phyloP scores from a whole-genome alignment of 2,113 vertebrate genomes.

The Tretioscincus oriximinensis region DNA sequence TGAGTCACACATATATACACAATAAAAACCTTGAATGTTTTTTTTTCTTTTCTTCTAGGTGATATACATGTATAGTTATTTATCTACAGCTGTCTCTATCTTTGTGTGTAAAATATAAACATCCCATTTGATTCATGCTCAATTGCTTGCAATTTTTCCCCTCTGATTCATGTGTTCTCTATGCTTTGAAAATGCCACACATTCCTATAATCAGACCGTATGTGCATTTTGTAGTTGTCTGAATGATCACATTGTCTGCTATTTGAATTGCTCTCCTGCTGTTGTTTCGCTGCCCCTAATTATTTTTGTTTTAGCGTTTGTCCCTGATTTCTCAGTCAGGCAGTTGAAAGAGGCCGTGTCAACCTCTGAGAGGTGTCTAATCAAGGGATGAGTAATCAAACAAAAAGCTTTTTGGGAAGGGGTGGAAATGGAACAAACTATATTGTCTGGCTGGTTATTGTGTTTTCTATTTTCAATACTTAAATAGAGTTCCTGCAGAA shows the following conservation, averaged over 20 bases:
- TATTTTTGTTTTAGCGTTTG: conserved; percentile 64
- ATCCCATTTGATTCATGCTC: conserved; percentile 34
- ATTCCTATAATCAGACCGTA: conserved; percentile 53
- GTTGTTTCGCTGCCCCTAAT: conserved; percentile 61
- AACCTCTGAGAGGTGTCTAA: conserved; percentile 61
- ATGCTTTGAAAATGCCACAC: conserved; percentile 48
- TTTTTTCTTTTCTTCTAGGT: not conserved
- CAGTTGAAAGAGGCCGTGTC: conserved; percentile 58
- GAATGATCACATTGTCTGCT: conserved; percentile 49
- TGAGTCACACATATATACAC: not conserved
- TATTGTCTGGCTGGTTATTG: conserved; percentile 56
- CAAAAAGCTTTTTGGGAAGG: conserved; percentile 64
- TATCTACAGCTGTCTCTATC: not conserved
- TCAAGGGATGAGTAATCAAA: conserved; percentile 65
- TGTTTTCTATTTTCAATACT: conserved; percentile 59
- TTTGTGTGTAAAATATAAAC: conserved; percentile 4
- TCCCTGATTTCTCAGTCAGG: conserved; percentile 59
- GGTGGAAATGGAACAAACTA: conserved; percentile 63
- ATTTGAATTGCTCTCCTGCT: conserved; percentile 54
- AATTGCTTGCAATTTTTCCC: conserved; percentile 20
- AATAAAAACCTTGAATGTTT: not conserved
- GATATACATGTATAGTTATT: conserved; percentile 5
- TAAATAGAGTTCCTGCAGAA: conserved; percentile 51
- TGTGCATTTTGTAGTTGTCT: conserved; percentile 48
- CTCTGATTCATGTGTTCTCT: conserved; percentile 24